Evolutionary conservation across 2,888 invertebrate species (phyloP).

Genomic region (Drosophila atripex): DNA sequence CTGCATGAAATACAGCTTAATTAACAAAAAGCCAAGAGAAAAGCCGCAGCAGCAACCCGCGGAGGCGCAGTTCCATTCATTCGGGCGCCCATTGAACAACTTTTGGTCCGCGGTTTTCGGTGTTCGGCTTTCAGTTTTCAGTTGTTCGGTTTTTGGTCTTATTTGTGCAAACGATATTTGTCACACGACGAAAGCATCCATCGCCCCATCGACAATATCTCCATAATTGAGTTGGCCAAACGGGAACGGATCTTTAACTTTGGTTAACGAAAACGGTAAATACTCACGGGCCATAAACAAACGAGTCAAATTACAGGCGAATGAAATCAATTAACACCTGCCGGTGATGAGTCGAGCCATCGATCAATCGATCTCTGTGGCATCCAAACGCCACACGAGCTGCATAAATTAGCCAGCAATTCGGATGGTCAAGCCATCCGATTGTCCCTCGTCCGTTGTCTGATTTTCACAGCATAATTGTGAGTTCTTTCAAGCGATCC

Average conservation of each 20-base stretch:
- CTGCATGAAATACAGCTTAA: slow-evolving; percentile 79
- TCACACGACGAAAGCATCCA: slow-evolving; percentile 16
- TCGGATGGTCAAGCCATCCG: not conserved
- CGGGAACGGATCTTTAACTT: slow-evolving; percentile 24
- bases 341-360: slow-evolving; percentile 41
- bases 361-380: slow-evolving; percentile 42
- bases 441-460: slow-evolving; percentile 3
- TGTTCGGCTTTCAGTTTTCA: slow-evolving; percentile 33
- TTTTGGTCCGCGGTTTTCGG: slow-evolving; percentile 22
- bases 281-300: slow-evolving; percentile 49
- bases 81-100: slow-evolving; percentile 56
- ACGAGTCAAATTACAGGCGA: slow-evolving; percentile 59
- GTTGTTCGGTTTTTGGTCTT: slow-evolving; percentile 31
- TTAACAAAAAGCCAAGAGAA: slow-evolving; percentile 74
- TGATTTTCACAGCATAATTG: slow-evolving; percentile 33
- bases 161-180: slow-evolving; percentile 28
- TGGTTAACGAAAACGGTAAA: slow-evolving; percentile 52
- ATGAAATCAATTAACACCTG: slow-evolving; percentile 79
- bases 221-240: slow-evolving; percentile 57
- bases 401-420: slow-evolving; percentile 68
- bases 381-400: slow-evolving; percentile 34
- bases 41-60: slow-evolving; percentile 55
- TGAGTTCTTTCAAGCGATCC: slow-evolving; percentile 40
- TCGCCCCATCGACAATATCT: slow-evolving; percentile 51
- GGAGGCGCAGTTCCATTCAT: slow-evolving; percentile 78